Evolutionary conservation across 2,888 invertebrate genomes (phyloP).

Genomic region (Cephus runcator): DNA sequence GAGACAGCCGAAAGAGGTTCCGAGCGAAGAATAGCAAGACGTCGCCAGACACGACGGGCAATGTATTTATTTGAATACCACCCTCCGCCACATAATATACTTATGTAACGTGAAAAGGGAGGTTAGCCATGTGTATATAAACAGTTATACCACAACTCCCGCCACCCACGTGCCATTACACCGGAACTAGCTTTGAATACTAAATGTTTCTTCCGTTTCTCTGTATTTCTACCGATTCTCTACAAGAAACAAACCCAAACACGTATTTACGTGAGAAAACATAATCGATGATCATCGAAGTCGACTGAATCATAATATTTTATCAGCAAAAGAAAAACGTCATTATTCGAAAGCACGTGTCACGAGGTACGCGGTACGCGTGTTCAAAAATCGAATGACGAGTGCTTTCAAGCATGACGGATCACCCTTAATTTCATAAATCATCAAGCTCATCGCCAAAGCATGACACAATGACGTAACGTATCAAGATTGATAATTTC

Average conservation of each 20-base stretch:
- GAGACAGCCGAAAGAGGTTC: background rate
- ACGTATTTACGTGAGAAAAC: background rate
- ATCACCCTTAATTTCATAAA: background rate
- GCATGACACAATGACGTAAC: background rate
- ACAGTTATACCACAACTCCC: constrained; percentile 52
- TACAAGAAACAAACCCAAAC: background rate
- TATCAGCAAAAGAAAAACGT: background rate
- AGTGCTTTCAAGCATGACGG: background rate
- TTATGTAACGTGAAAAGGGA: constrained; percentile 39
- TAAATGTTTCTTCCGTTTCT: constrained; percentile 44
- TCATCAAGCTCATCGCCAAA: background rate
- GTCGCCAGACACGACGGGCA: background rate
- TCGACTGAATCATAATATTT: background rate
- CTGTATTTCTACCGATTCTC: background rate
- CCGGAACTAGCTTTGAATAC: constrained; percentile 52
- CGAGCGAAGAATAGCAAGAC: background rate
- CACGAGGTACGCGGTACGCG: background rate
- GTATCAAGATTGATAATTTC: background rate
- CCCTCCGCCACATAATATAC: constrained; percentile 40
- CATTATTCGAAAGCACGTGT: background rate
- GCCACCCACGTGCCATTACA: constrained; percentile 55
- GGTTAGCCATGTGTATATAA: constrained; percentile 32
- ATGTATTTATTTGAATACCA: constrained; percentile 28
- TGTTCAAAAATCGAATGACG: background rate
- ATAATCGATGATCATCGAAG: background rate